Conservation (phyloP, 2,888 invertebrate species). For the Melikaiella ostensackeni region DNA sequence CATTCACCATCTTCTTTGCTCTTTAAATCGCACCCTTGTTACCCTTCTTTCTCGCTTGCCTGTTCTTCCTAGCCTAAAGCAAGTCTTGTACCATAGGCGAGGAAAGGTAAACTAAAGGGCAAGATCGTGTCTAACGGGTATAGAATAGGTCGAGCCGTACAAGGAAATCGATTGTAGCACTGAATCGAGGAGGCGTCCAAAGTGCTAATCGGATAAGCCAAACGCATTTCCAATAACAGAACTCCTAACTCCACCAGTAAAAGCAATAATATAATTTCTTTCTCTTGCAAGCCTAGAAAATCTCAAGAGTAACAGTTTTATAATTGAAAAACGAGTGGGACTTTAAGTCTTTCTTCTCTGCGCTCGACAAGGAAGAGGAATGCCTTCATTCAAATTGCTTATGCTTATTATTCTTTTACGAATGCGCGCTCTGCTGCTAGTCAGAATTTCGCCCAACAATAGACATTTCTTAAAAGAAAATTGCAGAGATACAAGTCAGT, state of each 20-base stretch:
- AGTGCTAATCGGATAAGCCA: conserved; percentile 1
- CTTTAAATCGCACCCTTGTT: conserved; percentile 11
- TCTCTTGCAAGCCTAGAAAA: too few species aligned
- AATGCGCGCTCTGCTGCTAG: not conserved
- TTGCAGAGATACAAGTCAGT: not conserved
- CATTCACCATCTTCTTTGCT: conserved; percentile 22
- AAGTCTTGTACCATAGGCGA: conserved; percentile 2
- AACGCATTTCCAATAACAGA: not conserved
- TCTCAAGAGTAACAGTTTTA: not conserved
- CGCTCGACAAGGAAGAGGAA: not conserved
- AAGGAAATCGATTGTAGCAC: conserved; percentile 1
- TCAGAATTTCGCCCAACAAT: not conserved
- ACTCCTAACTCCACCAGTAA: not conserved
- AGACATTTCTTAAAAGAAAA: not conserved
- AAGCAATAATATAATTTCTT: not conserved
- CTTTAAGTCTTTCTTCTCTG: not conserved
- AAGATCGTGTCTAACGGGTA: conserved; percentile 43
- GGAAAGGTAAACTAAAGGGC: conserved; percentile 40
- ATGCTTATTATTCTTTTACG: not conserved
- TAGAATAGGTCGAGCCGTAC: not conserved
- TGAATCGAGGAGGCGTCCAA: not conserved
- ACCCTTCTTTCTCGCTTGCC: not conserved
- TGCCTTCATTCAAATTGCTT: not conserved
- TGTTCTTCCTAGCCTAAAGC: conserved; percentile 42
- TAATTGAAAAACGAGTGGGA: not conserved